Evolutionary conservation across 1,140 invertebrate genomes (phyloP).

Genomic region (Heterodera schachtii): DNA sequence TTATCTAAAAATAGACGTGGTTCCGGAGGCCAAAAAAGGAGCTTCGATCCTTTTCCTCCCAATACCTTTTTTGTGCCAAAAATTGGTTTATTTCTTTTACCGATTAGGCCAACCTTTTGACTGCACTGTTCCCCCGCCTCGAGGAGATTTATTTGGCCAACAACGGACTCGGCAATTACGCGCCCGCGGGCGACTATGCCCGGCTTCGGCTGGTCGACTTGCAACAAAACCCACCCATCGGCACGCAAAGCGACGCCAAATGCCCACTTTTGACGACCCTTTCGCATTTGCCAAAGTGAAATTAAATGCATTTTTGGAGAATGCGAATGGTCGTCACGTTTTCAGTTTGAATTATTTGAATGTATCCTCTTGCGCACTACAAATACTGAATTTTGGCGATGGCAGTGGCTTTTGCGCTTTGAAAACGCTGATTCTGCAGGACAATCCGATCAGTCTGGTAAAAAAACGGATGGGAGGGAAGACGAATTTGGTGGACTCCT

Average conservation of each 20-base stretch:
- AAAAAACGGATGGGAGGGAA: too few species aligned
- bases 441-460: slow-evolving; percentile 42
- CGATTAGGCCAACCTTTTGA: slow-evolving; percentile 26
- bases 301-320: slow-evolving; percentile 9
- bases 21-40: too few species aligned
- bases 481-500: not conserved
- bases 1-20: not conserved
- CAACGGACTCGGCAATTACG: slow-evolving; percentile 24
- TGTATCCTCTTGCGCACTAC: slow-evolving; percentile 38
- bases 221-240: slow-evolving; percentile 30
- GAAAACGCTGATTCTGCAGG: slow-evolving; percentile 36
- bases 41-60: too few species aligned
- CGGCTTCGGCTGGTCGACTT: slow-evolving; percentile 32
- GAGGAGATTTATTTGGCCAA: slow-evolving; percentile 42
- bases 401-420: slow-evolving; percentile 18
- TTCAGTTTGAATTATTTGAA: slow-evolving; percentile 35
- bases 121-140: slow-evolving; percentile 30
- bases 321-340: not conserved
- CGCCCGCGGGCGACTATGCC: not conserved
- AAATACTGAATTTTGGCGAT: slow-evolving; percentile 23
- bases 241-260: not conserved
- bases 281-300: slow-evolving; percentile 31
- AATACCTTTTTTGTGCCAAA: slow-evolving; percentile 12
- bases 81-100: too few species aligned
- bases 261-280: slow-evolving; percentile 17